A percentile compares a stretch with the other conserved stretches of the same genome.
phyloP scores from a whole-genome alignment of 2,113 vertebrate genomes.

The Gopherus flavomarginatus region DNA sequence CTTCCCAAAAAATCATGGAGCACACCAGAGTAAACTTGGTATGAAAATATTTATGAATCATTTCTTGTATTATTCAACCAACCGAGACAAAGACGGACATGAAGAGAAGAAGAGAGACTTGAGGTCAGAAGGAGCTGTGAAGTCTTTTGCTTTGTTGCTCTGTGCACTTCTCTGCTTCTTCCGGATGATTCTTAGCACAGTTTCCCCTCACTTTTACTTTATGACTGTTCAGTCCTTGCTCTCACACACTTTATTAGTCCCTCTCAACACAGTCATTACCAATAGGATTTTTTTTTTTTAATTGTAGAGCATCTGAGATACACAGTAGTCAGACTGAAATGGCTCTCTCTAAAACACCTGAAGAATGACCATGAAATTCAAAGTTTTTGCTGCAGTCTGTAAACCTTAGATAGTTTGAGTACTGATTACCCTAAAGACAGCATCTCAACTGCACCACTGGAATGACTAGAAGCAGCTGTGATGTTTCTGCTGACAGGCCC shows the following conservation, averaged over 20 bases:
- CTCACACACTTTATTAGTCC: not conserved
- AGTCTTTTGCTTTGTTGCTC: not conserved
- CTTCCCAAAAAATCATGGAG: not conserved
- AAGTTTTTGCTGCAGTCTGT: not conserved
- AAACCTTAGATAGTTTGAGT: not conserved
- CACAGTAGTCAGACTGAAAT: not conserved
- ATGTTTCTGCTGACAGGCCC: not conserved
- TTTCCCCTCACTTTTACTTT: not conserved
- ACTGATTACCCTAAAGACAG: not conserved
- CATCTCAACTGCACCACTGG: not conserved
- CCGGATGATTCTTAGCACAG: not conserved
- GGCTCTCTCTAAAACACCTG: not conserved
- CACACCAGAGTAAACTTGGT: not conserved
- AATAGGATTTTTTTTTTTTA: not conserved
- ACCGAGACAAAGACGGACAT: not conserved
- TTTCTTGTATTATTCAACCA: not conserved
- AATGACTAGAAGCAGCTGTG: not conserved
- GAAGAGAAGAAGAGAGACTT: not conserved
- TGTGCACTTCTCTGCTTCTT: not conserved
- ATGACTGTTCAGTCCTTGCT: not conserved
- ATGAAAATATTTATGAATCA: not conserved
- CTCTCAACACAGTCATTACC: not conserved
- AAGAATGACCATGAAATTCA: not conserved
- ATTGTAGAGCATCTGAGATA: not conserved
- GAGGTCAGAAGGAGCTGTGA: accelerated